phyloP scores from a whole-genome alignment of 1,140 invertebrate species.

The Aphidius ervi region DNA sequence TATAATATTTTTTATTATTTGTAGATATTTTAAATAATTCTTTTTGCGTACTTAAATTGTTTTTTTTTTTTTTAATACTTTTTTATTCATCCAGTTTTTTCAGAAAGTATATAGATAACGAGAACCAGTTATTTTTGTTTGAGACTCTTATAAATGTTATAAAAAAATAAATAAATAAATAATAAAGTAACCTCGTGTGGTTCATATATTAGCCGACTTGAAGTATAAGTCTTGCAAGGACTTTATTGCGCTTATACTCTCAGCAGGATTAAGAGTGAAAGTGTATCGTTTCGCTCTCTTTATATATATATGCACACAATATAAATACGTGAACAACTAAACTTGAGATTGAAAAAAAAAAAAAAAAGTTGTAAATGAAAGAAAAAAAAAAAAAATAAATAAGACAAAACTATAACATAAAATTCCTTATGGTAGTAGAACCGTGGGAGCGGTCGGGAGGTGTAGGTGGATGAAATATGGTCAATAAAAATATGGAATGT shows the following conservation, averaged over 20 bases:
- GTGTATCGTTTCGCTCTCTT: conserved; percentile 16
- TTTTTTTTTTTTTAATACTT: no score
- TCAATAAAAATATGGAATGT: conserved; percentile 7
- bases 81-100: no score
- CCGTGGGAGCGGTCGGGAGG: conserved; percentile 22
- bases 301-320: conserved; percentile 4
- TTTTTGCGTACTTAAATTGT: no score
- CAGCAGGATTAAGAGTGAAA: conserved; percentile 18
- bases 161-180: no score
- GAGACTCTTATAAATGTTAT: no score
- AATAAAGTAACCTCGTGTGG: no score
- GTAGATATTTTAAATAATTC: no score
- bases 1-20: no score
- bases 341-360: background rate
- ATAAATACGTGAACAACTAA: background rate
- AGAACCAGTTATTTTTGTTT: no score
- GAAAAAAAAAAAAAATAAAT: conserved; percentile 4
- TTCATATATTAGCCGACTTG: no score
- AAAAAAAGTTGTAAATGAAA: background rate
- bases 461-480: conserved; percentile 22
- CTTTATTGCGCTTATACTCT: conserved; percentile 12
- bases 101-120: no score
- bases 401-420: conserved; percentile 9
- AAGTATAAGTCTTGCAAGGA: conserved; percentile 15
- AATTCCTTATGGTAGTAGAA: background rate